Base-by-base conservation (phyloP, 2,888 invertebrate species). In the Nemapogon koenigi region DNA sequence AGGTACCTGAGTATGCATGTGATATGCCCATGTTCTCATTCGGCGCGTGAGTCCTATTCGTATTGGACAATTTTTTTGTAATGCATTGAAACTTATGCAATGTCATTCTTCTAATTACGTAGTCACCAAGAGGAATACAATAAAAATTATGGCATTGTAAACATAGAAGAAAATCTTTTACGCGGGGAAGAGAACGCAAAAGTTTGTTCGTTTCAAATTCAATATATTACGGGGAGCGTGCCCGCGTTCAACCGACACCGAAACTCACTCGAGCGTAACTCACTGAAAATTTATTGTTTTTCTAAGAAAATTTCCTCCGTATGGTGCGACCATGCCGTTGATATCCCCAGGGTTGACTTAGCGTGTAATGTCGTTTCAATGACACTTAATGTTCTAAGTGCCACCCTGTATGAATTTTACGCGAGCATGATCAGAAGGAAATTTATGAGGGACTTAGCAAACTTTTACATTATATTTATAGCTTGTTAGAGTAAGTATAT, bases 201-300 rank as follows among this genome's bases (percentile, higher is more conserved):
- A 78, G 68, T 76, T 78, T 75, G 71, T 76, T 72, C 75, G 72
- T 72, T 78, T 76, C 72, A 73, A 73, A 78, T 78, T 75, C 76
- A 78, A 78, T 78, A 76, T 78, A 76, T 76, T 78, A 76, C 64
- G 66, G 72, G 64, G 73, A 63, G 76, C 76, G 76, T 72, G 76
- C 75, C 68, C 70, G 62, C 69, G 66, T 65, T 71, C 70, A 70
- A 67, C 70, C 76, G 73, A 75, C 76, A 73, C 69, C 65, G 68
- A 73, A 75, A 73, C 73, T 72, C 75, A 72, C 72, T 76, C 76
- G 72, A 73, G 76, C 76, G 73, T 64, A 59, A 62, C 72, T 67
- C 67, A 62, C 67, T 61, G 65, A 70, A 69, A 75, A 76, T 76
- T 75, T 78, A 78, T 78, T 78, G 76, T 76, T 78, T 78, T 76